phyloP scores from a whole-genome alignment of 2,888 invertebrate species.

The Drosophila acutilabella region DNA sequence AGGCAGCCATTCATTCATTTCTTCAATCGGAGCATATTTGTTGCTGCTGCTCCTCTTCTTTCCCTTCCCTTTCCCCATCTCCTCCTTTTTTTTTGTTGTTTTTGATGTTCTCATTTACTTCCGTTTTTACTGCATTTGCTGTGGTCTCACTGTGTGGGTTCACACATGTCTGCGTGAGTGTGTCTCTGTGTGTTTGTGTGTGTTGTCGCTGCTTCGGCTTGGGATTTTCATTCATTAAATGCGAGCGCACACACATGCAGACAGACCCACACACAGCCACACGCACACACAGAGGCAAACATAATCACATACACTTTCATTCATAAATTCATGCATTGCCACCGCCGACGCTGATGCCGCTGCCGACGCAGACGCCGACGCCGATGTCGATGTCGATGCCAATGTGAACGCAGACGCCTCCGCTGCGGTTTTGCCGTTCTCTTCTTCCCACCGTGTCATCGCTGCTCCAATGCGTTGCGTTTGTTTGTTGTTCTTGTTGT shows the following conservation, averaged over 20 bases:
- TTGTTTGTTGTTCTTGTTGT: slow-evolving; percentile 29
- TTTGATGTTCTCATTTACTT: slow-evolving; percentile 67
- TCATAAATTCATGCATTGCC: slow-evolving; percentile 75
- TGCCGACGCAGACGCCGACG: slow-evolving; percentile 27
- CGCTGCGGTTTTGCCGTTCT: slow-evolving; percentile 28
- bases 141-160: slow-evolving; percentile 40
- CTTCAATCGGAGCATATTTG: slow-evolving; percentile 42
- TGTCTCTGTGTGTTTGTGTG: slow-evolving; percentile 34
- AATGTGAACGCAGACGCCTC: slow-evolving; percentile 10
- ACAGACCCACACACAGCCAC: slow-evolving; percentile 19
- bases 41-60: neutral
- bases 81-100: slow-evolving; percentile 13
- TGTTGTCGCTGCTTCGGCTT: slow-evolving; percentile 60
- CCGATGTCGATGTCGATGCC: slow-evolving; percentile 17
- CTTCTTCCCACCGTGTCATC: slow-evolving; percentile 56
- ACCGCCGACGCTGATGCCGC: slow-evolving; percentile 17
- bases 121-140: slow-evolving; percentile 69
- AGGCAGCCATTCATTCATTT: slow-evolving; percentile 67
- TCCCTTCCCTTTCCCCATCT: neutral
- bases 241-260: slow-evolving; percentile 52
- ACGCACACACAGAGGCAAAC: slow-evolving; percentile 25
- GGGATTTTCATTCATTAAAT: slow-evolving; percentile 78
- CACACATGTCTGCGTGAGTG: slow-evolving; percentile 19
- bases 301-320: slow-evolving; percentile 60
- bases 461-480: slow-evolving; percentile 56